Percentiles rank a stretch among this genome's conserved stretches.
phyloP scores from a whole-genome alignment of 2,113 vertebrate genomes.

The Triplophysa rosa region DNA sequence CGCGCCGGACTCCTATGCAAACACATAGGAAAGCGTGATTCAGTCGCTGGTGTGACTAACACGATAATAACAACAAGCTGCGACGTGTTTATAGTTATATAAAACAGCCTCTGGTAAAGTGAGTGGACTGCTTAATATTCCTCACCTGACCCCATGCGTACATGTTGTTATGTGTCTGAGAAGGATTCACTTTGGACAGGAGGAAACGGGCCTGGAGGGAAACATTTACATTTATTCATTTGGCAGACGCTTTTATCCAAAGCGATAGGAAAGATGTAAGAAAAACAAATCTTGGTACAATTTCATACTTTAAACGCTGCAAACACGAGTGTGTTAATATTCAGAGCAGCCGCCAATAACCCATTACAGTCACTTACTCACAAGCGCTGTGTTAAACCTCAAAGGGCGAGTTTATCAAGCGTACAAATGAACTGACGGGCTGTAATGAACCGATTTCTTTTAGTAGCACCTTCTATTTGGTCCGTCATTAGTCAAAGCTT shows the following conservation, averaged over 20 bases:
- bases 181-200: conserved; percentile 97
- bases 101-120: not conserved
- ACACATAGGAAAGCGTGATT: conserved; percentile 22
- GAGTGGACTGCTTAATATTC: conserved; percentile 2
- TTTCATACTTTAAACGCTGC: not conserved
- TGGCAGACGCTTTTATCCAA: too few species aligned
- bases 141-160: conserved; percentile 94
- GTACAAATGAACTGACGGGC: conserved; percentile 7
- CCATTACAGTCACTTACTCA: conserved; percentile 34
- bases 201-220: conserved; percentile 90
- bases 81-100: not conserved
- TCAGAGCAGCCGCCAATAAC: conserved; percentile 12
- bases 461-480: conserved; percentile 9
- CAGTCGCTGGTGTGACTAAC: not conserved
- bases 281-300: not conserved
- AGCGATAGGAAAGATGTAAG: conserved; percentile 14
- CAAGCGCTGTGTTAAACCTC: not conserved
- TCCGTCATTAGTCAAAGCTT: not conserved
- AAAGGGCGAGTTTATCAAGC: not conserved
- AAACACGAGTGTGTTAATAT: conserved; percentile 9
- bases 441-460: not conserved
- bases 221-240: too few species aligned
- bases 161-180: conserved; percentile 99
- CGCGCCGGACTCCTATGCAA: conserved; percentile 88
- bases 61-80: not conserved